Evolutionary conservation across 1,140 invertebrate genomes (phyloP).

Genomic region (Cyclina sinensis): DNA sequence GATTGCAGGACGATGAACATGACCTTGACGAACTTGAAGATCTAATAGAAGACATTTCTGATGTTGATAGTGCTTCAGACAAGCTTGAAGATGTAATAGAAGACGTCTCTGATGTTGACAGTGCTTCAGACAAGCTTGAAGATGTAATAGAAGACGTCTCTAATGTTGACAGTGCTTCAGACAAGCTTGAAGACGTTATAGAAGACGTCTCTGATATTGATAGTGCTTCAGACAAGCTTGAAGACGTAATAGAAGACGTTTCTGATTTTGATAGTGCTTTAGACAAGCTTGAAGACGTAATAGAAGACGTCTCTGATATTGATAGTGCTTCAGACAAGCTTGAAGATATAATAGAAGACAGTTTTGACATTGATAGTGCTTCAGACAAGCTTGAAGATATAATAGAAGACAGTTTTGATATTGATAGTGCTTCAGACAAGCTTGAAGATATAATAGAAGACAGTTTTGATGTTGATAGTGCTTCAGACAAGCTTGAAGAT

Average conservation of each 20-base stretch:
- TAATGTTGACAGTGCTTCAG: background rate
- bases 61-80: background rate
- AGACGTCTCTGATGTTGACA: background rate
- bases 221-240: background rate
- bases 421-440: background rate
- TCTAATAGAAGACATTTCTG: background rate
- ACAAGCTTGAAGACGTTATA: background rate
- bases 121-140: background rate
- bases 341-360: background rate
- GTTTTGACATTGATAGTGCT: too few species aligned
- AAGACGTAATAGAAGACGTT: background rate
- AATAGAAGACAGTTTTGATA: background rate
- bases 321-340: background rate
- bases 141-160: background rate
- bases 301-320: too few species aligned
- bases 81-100: background rate
- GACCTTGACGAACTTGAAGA: slow-evolving; percentile 20
- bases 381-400: background rate
- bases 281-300: background rate
- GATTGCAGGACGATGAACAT: background rate
- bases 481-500: background rate
- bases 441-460: background rate
- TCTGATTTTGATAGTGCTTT: too few species aligned
- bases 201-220: too few species aligned
- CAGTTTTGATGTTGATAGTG: background rate